Percentiles rank a stretch among this genome's conserved stretches.
These are phyloP conservation scores for Drosophila rufa DNA, from an alignment of 1,140 invertebrate genomes.

Conservation along the genomic window DNA sequence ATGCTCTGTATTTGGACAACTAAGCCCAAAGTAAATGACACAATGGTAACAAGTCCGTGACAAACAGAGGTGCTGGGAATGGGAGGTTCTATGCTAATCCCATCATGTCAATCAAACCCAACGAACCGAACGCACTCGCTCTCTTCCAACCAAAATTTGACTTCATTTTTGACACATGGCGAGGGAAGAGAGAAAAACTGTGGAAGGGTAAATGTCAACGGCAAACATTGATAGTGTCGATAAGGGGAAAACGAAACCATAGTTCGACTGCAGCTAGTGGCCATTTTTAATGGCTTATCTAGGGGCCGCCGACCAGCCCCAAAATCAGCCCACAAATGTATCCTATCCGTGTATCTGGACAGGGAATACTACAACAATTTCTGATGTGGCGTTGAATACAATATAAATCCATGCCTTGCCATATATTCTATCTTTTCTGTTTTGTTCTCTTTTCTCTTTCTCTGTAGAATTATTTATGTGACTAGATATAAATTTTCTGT, in stretches of 20 bases:
- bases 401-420: constrained; percentile 61
- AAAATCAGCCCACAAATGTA: constrained; percentile 36
- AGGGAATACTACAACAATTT: constrained; percentile 30
- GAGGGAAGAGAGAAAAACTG: not conserved
- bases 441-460: constrained; percentile 13
- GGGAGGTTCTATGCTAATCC: constrained; percentile 64
- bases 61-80: constrained; percentile 22
- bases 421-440: constrained; percentile 41
- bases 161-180: constrained; percentile 76
- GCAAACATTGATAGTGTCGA: constrained; percentile 75
- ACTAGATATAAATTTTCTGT: constrained; percentile 77
- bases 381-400: constrained; percentile 18
- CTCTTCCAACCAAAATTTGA: constrained; percentile 48
- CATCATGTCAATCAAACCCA: constrained; percentile 68
- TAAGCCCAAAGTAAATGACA: constrained; percentile 74
- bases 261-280: constrained; percentile 61
- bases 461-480: constrained; percentile 37
- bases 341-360: constrained; percentile 24
- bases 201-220: constrained; percentile 65
- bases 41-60: constrained; percentile 62
- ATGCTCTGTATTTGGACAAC: constrained; percentile 62
- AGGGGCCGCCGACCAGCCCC: constrained; percentile 31
- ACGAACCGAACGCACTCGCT: constrained; percentile 32
- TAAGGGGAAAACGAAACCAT: constrained; percentile 63
- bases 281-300: constrained; percentile 82